A percentile compares a stretch with the other conserved stretches of the same genome.
These are phyloP conservation scores for Bombus pyrosoma DNA, from an alignment of 1,140 invertebrate species.

Conservation along the genomic window DNA sequence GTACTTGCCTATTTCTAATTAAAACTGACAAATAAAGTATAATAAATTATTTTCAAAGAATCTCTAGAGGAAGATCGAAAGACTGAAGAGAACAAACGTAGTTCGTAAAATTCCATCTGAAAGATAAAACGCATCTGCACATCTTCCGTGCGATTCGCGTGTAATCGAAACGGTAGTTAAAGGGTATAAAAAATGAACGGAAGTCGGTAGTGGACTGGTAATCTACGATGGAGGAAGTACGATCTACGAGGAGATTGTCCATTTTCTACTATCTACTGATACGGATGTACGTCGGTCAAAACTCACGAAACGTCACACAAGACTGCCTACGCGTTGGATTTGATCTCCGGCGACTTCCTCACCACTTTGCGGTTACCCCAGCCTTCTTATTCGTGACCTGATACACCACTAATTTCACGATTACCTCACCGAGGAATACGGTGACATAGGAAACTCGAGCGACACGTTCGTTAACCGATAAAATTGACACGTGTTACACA, in stretches of 20 bases:
- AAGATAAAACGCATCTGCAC: neutral
- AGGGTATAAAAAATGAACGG: neutral
- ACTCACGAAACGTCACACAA: constrained; percentile 57
- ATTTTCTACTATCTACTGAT: constrained; percentile 53
- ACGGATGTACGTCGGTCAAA: constrained; percentile 41
- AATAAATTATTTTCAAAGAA: too few relatives aligned
- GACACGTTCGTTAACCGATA: constrained; percentile 18
- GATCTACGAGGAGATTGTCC: constrained; percentile 30
- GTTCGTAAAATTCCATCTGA: too few relatives aligned
- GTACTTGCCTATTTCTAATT: neutral
- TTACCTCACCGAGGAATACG: constrained; percentile 52
- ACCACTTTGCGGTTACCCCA: constrained; percentile 60
- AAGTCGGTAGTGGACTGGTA: constrained; percentile 15
- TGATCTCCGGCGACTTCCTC: constrained; percentile 60
- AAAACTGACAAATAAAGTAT: neutral
- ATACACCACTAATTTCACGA: constrained; percentile 67
- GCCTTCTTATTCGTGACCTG: constrained; percentile 44
- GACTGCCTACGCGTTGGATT: constrained; percentile 55
- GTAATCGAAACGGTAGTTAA: neutral
- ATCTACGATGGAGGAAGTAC: constrained; percentile 30
- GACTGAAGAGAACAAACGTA: accelerated
- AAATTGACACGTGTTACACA: neutral
- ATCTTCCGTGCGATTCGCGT: neutral
- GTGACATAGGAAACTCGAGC: constrained; percentile 44
- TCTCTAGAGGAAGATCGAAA: too few relatives aligned